Conservation (phyloP, 2,113 vertebrate genomes). For the Microtus richardsoni region DNA sequence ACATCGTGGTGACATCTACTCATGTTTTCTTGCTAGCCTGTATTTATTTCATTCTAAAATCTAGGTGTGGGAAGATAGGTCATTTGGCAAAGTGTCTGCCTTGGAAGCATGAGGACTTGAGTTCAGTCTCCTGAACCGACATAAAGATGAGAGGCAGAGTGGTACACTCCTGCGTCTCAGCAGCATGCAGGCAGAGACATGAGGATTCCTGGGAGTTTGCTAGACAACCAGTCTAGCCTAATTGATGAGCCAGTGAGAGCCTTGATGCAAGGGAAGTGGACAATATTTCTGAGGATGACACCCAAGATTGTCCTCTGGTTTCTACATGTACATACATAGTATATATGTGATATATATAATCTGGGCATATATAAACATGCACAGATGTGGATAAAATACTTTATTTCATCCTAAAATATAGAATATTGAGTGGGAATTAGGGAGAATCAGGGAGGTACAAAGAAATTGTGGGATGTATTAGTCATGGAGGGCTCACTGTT, state of each 20-base stretch:
- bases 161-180: background rate
- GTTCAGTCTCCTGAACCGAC: background rate
- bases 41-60: slow-evolving; percentile 5
- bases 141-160: background rate
- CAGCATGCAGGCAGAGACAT: background rate
- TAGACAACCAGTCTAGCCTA: background rate
- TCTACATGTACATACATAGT: background rate
- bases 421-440: background rate
- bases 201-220: background rate
- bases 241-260: background rate
- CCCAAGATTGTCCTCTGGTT: background rate
- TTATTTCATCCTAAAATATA: background rate
- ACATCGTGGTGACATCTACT: background rate
- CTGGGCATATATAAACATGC: background rate
- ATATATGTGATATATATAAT: background rate
- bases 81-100: background rate
- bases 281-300: background rate
- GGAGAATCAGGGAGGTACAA: background rate
- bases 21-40: background rate
- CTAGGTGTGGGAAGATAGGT: background rate
- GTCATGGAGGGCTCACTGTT: background rate
- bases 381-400: background rate
- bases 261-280: background rate
- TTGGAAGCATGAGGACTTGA: background rate
- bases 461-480: background rate